phyloP scores from a whole-genome alignment of 2,113 vertebrate genomes.

The Motacilla alba region DNA sequence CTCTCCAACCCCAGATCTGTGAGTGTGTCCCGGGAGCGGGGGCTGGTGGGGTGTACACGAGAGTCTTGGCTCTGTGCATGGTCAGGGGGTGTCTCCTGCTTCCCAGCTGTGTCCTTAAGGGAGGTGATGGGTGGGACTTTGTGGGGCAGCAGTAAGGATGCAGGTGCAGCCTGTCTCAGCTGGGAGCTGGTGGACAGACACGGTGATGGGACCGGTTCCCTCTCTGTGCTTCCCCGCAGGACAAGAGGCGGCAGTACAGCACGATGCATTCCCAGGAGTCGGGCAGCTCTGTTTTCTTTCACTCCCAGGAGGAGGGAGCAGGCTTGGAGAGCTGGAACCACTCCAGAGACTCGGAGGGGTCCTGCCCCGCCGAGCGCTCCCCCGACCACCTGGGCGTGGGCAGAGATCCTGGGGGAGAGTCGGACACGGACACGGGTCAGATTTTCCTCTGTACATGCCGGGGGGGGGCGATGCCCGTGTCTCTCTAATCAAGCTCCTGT shows the following conservation, averaged over 20 bases:
- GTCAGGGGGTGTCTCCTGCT: neutral
- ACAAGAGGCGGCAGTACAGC: slow-evolving; percentile 84
- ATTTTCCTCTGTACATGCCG: neutral
- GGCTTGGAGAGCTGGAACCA: slow-evolving; percentile 53
- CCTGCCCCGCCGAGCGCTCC: slow-evolving; percentile 40
- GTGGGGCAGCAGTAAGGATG: accelerated
- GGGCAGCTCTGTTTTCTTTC: slow-evolving; percentile 90
- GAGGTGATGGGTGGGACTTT: neutral
- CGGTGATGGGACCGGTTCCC: neutral
- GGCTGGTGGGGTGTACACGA: accelerated
- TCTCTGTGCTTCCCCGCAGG: slow-evolving; percentile 68
- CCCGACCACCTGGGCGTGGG: slow-evolving; percentile 35
- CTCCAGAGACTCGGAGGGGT: slow-evolving; percentile 37
- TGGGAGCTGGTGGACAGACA: accelerated
- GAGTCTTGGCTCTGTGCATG: accelerated
- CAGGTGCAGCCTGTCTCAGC: neutral
- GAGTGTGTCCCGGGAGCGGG: slow-evolving; percentile 21
- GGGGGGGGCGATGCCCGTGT: neutral
- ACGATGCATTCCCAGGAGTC: slow-evolving; percentile 89
- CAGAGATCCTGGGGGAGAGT: slow-evolving; percentile 66
- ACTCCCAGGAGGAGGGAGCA: slow-evolving; percentile 86
- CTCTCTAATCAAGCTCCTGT: neutral
- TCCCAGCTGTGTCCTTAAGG: neutral
- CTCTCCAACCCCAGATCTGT: slow-evolving; percentile 82
- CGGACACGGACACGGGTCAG: slow-evolving; percentile 16